Percentiles rank a stretch among this genome's conserved stretches.
Evolutionary conservation across 2,113 vertebrate genomes (phyloP).

Genomic region (Microcebus murinus): DNA sequence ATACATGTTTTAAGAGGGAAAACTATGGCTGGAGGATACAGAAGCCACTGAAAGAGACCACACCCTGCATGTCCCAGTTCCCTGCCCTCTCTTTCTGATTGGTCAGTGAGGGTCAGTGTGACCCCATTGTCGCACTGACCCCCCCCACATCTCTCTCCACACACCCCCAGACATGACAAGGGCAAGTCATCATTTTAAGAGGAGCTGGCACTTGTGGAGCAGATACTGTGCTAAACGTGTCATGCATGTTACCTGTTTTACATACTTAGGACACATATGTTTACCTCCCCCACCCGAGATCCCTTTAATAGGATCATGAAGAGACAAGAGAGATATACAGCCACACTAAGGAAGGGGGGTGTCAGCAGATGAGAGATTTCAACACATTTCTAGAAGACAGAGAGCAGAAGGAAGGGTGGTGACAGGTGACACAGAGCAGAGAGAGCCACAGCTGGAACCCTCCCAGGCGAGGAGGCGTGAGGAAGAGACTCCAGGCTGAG

Average conservation of each 20-base stretch:
- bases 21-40: neutral
- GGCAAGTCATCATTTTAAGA: conserved; percentile 47
- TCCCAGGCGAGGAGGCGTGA: neutral
- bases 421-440: conserved; percentile 75
- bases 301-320: conserved; percentile 53
- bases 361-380: conserved; percentile 75
- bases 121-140: neutral
- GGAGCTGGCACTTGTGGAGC: conserved; percentile 54
- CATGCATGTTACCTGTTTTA: conserved; percentile 29
- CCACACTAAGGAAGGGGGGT: conserved; percentile 65
- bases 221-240: neutral
- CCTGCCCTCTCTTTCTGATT: neutral
- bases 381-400: conserved; percentile 73
- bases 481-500: neutral
- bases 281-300: conserved; percentile 33
- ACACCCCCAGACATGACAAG: neutral
- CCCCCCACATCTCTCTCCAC: neutral
- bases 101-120: neutral
- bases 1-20: conserved; percentile 53
- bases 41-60: conserved; percentile 6
- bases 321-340: conserved; percentile 64
- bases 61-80: too few species aligned
- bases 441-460: conserved; percentile 61
- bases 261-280: neutral
- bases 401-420: conserved; percentile 73